Evolutionary conservation across 2,888 invertebrate genomes (phyloP), one percentile per base, ranked within the genome.

Genomic region (Meliscaeva auricollis): DNA sequence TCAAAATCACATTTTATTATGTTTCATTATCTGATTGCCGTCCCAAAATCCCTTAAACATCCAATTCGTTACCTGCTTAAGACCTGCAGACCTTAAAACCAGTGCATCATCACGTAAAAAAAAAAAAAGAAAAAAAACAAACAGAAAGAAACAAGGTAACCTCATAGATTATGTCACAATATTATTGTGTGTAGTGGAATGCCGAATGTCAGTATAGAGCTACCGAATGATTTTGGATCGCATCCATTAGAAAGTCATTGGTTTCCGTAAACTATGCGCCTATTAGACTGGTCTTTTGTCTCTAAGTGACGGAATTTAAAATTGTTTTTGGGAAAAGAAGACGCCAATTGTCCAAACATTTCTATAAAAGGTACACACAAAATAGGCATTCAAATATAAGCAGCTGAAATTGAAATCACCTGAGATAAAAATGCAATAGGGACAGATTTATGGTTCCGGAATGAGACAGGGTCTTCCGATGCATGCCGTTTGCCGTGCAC

Each of bases 391-490:
- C n/a, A n/a, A n/a, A n/a, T n/a, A n/a, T n/a, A n/a, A n/a, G n/a
- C 54, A 76, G 46, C 54, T 66, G 38, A 62, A 75, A 68, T 60
- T 68, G 17, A 38, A 38, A 11, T 38, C 2, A 66, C 41, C 7
- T 15, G 41, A 70, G 70, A 78, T 70, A 78, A 75, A 60, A 76
- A 52, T 58, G 74, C 54, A 50, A 72, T 76, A 74, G 50, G 75
- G 80, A 72, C 80, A 80, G 79, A 84, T 84, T 84, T 84, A 84
- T 84, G 84, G 84, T 84, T 84, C 80, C 84, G 75, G 79, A 74
- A 48, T 69, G 74, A 46, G 72, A 82, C 64, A 11, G 41, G 2
- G 9, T 38, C 48, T 17, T 22, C 11, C 11, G 20, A 48, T 41
- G 60, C 8, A n/a, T n/a, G n/a, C n/a, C n/a, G n/a, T n/a, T n/a